Percentiles rank a stretch among this genome's conserved stretches.
Evolutionary conservation across 2,888 invertebrate genomes (phyloP).

Genomic region (Steinernema carpocapsae): DNA sequence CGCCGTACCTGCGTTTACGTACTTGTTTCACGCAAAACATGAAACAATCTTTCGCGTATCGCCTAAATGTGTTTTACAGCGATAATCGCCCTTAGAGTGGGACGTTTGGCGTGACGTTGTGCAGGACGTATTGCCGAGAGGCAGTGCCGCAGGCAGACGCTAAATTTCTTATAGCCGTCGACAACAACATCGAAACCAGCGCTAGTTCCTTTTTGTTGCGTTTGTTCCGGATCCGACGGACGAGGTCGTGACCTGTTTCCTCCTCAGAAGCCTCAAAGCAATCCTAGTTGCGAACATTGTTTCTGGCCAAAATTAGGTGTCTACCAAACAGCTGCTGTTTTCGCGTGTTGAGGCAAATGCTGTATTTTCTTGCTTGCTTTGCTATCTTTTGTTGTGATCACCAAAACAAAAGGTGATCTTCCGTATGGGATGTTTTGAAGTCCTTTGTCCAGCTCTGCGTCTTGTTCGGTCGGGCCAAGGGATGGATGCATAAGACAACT

Average conservation of each 20-base stretch:
- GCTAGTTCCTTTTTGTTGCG: not conserved
- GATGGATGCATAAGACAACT: constrained; percentile 5
- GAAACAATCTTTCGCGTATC: not conserved
- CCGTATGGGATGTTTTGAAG: too few species aligned
- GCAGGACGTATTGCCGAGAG: constrained; percentile 3
- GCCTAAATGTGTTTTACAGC: constrained; percentile 21
- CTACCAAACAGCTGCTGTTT: constrained; percentile 22
- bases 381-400: not conserved
- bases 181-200: constrained; percentile 15
- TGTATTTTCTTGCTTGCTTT: constrained; percentile 14
- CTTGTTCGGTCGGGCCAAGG: not conserved
- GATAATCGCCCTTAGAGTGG: constrained; percentile 13
- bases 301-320: not conserved
- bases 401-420: constrained; percentile 2
- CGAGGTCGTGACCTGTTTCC: not conserved
- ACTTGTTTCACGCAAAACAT: constrained; percentile 3
- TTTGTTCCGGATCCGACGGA: not conserved
- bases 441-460: too few species aligned
- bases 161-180: constrained; percentile 3
- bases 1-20: too few species aligned
- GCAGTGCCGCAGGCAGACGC: not conserved
- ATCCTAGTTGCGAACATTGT: not conserved
- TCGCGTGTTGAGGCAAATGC: not conserved
- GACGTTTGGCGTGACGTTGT: constrained; percentile 25
- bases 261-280: not conserved